Evolutionary conservation across 2,797 vertebrate species (phyloP).

Genomic region (Dryobates pubescens): DNA sequence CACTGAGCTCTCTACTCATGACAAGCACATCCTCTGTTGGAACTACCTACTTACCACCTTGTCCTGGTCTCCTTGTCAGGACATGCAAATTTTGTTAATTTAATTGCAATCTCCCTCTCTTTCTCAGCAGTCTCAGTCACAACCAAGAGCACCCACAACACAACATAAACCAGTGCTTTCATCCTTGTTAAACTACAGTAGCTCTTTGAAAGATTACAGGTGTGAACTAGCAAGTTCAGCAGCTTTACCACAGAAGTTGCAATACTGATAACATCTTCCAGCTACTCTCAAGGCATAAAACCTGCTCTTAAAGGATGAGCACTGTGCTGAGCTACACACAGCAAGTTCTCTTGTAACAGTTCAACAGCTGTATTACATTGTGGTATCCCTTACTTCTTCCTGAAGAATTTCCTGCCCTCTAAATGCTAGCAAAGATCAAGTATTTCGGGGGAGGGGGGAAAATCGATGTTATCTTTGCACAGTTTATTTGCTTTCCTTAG

Average conservation of each 20-base stretch:
- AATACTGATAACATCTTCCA: neutral
- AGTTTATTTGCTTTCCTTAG: neutral
- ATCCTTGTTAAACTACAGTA: neutral
- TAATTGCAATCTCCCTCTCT: neutral
- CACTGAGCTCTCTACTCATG: neutral
- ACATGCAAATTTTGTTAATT: neutral
- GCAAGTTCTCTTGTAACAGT: neutral
- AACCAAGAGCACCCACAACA: neutral
- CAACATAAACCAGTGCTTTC: rapidly evolving
- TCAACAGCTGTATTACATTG: neutral
- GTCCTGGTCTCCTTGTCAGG: neutral
- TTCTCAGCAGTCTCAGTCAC: neutral
- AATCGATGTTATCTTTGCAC: neutral
- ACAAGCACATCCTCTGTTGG: neutral
- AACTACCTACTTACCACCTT: neutral
- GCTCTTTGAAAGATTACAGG: neutral
- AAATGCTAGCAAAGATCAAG: neutral
- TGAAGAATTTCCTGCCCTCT: neutral
- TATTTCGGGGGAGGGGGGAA: neutral
- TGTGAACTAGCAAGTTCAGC: neutral
- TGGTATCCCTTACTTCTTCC: neutral
- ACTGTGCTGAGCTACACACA: neutral
- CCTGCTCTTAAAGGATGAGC: neutral
- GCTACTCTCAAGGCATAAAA: neutral
- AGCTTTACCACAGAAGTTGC: neutral